Conservation (phyloP, 64 coral and sea anemone genomes). For the Porites australiensis region DNA sequence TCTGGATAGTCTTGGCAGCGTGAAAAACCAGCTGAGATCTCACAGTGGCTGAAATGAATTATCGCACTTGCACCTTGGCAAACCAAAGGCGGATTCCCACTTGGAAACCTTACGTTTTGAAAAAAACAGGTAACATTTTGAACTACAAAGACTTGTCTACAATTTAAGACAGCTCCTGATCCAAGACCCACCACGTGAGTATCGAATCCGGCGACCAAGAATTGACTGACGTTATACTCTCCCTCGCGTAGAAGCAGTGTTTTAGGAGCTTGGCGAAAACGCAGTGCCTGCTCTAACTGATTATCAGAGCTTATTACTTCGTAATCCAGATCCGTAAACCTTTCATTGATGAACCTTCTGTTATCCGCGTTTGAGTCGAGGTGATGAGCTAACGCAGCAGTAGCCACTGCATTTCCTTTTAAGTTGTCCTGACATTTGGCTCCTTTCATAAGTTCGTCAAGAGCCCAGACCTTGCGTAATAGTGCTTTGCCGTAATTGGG, state of each 20-base stretch:
- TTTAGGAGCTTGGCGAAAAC: not conserved
- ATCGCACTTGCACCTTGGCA: not conserved
- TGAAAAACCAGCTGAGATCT: constrained; percentile 61
- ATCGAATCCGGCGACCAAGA: not conserved
- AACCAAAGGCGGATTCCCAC: constrained; percentile 18
- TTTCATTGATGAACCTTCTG: not conserved
- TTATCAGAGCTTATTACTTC: not conserved
- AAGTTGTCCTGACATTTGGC: not conserved
- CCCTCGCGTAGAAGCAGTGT: constrained; percentile 70
- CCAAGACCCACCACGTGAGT: constrained; percentile 49
- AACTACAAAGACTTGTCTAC: not conserved
- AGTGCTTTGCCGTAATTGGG: constrained; percentile 70
- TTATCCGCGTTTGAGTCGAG: not conserved
- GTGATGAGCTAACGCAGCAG: constrained; percentile 51
- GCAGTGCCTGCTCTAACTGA: not conserved
- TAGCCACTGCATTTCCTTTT: not conserved
- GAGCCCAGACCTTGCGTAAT: constrained; percentile 72
- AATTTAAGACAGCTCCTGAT: constrained; percentile 14
- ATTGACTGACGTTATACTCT: constrained; percentile 12
- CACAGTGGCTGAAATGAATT: constrained; percentile 36
- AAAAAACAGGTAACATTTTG: constrained; percentile 9
- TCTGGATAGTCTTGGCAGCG: constrained; percentile 85
- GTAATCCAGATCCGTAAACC: not conserved
- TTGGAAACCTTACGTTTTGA: constrained; percentile 59
- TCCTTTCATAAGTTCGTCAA: constrained; percentile 22